These are phyloP conservation scores for Ophion slaviceki DNA, from an alignment of 2,888 invertebrate genomes.

Conservation along the genomic window DNA sequence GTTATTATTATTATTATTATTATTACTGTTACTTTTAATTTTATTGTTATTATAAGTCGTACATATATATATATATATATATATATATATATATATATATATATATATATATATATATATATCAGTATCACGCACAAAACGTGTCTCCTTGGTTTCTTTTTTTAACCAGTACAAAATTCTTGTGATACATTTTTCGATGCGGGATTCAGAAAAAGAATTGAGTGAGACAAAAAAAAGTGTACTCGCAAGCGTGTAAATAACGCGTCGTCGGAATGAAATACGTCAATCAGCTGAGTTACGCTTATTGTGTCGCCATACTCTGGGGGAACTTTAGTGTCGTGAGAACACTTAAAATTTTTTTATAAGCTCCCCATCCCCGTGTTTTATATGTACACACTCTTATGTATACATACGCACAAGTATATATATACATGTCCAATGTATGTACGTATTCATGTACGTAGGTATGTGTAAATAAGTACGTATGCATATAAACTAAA, in stretches of 20 bases:
- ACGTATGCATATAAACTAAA: conserved; percentile 21
- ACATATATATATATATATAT: neutral
- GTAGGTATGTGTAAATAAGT: conserved; percentile 36
- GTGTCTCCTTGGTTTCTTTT: neutral
- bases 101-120: neutral
- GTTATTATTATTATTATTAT: conserved; percentile 26
- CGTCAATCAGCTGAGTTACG: conserved; percentile 16
- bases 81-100: neutral
- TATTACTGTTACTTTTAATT: conserved; percentile 24
- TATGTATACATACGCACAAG: conserved; percentile 60
- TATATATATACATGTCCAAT: conserved; percentile 58
- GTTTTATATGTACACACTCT: conserved; percentile 48
- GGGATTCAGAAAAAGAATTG: conserved; percentile 9
- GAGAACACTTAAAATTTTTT: conserved; percentile 31
- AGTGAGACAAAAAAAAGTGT: conserved; percentile 9
- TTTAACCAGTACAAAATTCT: conserved; percentile 45
- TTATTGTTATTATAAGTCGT: conserved; percentile 23
- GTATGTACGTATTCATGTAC: conserved; percentile 14
- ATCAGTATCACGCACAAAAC: conserved; percentile 42
- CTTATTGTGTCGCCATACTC: conserved; percentile 22
- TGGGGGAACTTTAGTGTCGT: conserved; percentile 35
- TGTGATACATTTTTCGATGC: conserved; percentile 43
- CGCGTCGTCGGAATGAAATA: conserved; percentile 17
- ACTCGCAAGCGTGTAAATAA: conserved; percentile 38
- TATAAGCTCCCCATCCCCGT: conserved; percentile 11